These are phyloP conservation scores for Sinelater perroti DNA, from an alignment of 2,888 invertebrate genomes.

Conservation along the genomic window DNA sequence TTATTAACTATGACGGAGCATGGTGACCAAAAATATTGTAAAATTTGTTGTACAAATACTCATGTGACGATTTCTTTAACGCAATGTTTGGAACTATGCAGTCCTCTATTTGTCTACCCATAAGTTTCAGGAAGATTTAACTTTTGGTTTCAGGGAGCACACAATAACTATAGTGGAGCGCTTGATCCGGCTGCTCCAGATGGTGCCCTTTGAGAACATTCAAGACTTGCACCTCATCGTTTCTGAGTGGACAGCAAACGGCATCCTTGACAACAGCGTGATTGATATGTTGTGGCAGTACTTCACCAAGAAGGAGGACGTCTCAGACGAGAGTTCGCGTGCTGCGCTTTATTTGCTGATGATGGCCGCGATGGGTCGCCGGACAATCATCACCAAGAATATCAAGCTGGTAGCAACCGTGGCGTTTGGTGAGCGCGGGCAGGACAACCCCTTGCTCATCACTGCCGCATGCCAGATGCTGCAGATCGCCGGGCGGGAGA, in stretches of 20 bases:
- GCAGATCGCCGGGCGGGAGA: conserved; percentile 60
- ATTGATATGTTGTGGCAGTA: conserved; percentile 81
- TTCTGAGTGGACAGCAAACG: conserved; percentile 68
- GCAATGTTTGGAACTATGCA: too few relatives aligned
- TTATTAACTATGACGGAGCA: too few relatives aligned
- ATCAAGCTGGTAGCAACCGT: conserved; percentile 76
- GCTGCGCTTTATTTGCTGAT: conserved; percentile 79
- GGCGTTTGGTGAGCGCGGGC: conserved; percentile 69
- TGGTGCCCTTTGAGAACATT: conserved; percentile 67
- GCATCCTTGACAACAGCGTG: conserved; percentile 65
- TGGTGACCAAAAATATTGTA: too few relatives aligned
- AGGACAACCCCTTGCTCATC: conserved; percentile 65
- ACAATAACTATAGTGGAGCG: conserved; percentile 67
- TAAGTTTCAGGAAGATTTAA: conserved; percentile 5
- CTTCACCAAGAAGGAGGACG: conserved; percentile 71
- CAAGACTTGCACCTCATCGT: conserved; percentile 71
- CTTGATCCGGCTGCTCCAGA: conserved; percentile 65
- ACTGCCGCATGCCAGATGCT: conserved; percentile 69
- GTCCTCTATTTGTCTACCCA: conserved; percentile 27
- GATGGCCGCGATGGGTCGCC: conserved; percentile 70
- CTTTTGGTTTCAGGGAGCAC: conserved; percentile 63
- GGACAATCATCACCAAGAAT: conserved; percentile 67
- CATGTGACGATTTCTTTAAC: background rate
- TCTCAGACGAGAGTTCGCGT: conserved; percentile 75
- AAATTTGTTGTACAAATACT: too few relatives aligned